Evolutionary conservation across 2,113 vertebrate genomes (phyloP).

Genomic region (Nibea coibor): DNA sequence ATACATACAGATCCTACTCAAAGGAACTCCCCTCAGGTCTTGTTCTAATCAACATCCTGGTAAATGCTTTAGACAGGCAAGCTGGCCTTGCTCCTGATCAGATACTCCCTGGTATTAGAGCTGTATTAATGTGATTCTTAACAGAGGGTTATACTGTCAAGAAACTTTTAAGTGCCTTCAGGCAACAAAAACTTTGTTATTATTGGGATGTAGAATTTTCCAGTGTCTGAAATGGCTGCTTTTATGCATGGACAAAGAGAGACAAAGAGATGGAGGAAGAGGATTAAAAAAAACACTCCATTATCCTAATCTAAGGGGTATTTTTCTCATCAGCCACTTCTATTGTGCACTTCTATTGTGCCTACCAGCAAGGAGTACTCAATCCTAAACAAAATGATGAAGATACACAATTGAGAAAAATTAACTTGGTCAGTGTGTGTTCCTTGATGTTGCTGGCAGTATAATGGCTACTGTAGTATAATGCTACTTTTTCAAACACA

Average conservation of each 20-base stretch:
- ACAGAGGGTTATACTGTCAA: not conserved
- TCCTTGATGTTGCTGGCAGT: not conserved
- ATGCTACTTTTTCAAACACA: not conserved
- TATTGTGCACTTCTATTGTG: not conserved
- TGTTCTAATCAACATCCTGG: slow-evolving; percentile 34
- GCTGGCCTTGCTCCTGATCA: not conserved
- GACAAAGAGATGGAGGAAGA: not conserved
- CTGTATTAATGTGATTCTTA: slow-evolving; percentile 8
- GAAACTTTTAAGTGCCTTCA: not conserved
- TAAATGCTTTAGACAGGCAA: slow-evolving; percentile 16
- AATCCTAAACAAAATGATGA: slow-evolving; percentile 14
- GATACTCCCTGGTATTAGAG: slow-evolving; percentile 17
- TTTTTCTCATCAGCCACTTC: not conserved
- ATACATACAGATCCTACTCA: slow-evolving; percentile 27
- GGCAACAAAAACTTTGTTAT: not conserved
- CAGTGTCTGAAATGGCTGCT: not conserved
- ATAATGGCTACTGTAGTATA: not conserved
- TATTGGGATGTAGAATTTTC: slow-evolving; percentile 2
- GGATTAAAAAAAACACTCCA: not conserved
- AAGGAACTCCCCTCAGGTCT: slow-evolving; percentile 12
- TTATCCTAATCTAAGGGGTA: not conserved
- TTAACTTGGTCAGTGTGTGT: not conserved
- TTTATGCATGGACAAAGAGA: not conserved
- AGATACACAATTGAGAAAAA: not conserved
- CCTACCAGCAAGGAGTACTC: not conserved